Evolutionary conservation across 2,888 invertebrate species (phyloP).

Genomic region (Stenurella melanura): DNA sequence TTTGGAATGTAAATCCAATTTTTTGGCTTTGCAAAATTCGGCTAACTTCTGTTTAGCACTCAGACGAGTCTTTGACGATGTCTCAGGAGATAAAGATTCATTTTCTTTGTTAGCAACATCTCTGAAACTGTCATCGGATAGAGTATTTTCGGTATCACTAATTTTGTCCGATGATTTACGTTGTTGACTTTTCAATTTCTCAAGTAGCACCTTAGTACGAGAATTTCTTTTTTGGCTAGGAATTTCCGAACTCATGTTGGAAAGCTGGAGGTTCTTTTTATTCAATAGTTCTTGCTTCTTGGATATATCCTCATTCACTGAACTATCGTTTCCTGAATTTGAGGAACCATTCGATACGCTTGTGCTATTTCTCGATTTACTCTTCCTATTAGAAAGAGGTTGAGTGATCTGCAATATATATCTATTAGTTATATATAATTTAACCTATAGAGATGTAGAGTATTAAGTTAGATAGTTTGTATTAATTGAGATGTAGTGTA

Average conservation of each 20-base stretch:
- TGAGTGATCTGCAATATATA: neutral
- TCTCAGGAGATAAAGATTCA: neutral
- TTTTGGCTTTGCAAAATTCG: neutral
- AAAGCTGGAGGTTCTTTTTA: neutral
- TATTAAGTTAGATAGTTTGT: no score
- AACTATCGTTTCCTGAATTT: slow-evolving; percentile 25
- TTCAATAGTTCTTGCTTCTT: neutral
- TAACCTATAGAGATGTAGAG: no score
- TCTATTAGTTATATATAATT: neutral
- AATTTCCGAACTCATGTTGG: neutral
- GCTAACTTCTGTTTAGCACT: slow-evolving; percentile 1
- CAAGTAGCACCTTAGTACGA: slow-evolving; percentile 9
- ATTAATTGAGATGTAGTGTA: no score
- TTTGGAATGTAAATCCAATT: neutral
- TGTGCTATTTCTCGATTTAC: neutral
- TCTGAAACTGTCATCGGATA: neutral
- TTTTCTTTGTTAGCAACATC: neutral
- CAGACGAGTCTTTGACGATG: neutral
- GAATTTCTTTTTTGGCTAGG: neutral
- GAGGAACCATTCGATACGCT: neutral
- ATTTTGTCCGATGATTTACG: neutral
- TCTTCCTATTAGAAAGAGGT: slow-evolving; percentile 4
- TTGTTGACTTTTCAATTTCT: slow-evolving; percentile 19
- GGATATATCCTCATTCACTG: slow-evolving; percentile 1
- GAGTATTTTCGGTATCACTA: neutral